These are phyloP conservation scores for Erpetoichthys calabaricus DNA, from an alignment of 2,797 vertebrate species.

Conservation along the genomic window DNA sequence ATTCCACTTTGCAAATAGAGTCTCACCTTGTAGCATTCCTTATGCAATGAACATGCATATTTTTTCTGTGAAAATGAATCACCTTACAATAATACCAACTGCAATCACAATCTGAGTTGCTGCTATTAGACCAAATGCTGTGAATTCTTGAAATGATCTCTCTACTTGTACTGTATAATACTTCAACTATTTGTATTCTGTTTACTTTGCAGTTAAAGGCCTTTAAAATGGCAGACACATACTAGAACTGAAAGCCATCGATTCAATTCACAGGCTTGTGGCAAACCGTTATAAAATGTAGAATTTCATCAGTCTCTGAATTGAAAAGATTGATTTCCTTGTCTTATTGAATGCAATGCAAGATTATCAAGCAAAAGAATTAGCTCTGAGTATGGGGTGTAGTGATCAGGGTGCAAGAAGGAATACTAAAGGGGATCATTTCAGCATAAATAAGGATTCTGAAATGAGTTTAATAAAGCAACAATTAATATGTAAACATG, in stretches of 20 bases:
- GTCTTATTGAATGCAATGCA: conserved; percentile 40
- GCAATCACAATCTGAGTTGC: no score
- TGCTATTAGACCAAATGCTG: no score
- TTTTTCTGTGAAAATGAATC: no score
- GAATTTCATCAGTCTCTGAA: conserved; percentile 47
- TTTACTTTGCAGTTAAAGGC: conserved; percentile 17
- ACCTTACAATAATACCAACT: no score
- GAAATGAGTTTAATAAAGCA: background rate
- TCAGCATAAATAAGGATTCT: background rate
- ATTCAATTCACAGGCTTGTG: conserved; percentile 39
- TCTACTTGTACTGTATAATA: background rate
- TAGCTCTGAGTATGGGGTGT: background rate
- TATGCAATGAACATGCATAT: no score
- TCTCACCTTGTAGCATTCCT: no score
- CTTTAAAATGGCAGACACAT: conserved; percentile 23
- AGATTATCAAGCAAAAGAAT: background rate
- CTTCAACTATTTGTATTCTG: conserved; percentile 1
- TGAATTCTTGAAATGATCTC: no score
- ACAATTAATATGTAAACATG: no score
- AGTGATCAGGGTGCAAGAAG: background rate
- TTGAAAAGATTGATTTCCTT: conserved; percentile 54
- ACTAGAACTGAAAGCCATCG: conserved; percentile 38
- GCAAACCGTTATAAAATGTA: conserved; percentile 42
- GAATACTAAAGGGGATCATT: background rate
- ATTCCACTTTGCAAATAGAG: no score